Percentiles rank a stretch among this genome's conserved stretches.
These are phyloP conservation scores for Amphimallon solstitiale DNA, from an alignment of 2,888 invertebrate genomes.

Conservation along the genomic window DNA sequence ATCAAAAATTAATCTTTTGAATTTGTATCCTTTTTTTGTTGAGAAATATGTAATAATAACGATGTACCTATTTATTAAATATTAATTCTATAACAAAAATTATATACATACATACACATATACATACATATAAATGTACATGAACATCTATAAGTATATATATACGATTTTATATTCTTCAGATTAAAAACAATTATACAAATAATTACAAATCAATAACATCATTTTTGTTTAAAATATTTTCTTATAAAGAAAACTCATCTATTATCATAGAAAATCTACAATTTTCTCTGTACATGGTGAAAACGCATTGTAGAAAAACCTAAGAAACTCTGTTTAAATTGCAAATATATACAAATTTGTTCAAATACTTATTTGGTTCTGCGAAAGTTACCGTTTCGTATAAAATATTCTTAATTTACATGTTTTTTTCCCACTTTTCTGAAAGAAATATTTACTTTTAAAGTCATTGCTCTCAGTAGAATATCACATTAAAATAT, in stretches of 20 bases:
- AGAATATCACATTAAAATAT: slow-evolving; percentile 32
- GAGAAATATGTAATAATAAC: slow-evolving; percentile 43
- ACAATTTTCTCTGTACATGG: slow-evolving; percentile 50
- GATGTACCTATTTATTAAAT: slow-evolving; percentile 54
- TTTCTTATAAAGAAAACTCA: slow-evolving; percentile 62
- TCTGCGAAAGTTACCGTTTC: slow-evolving; percentile 38
- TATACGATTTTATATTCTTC: slow-evolving; percentile 29
- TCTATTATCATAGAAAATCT: slow-evolving; percentile 59
- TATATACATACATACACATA: slow-evolving; percentile 52
- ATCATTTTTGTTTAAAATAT: slow-evolving; percentile 56
- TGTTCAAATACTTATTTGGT: slow-evolving; percentile 41
- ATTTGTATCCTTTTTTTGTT: slow-evolving; percentile 36
- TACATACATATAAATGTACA: slow-evolving; percentile 54
- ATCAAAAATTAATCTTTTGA: slow-evolving; percentile 42
- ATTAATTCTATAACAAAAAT: slow-evolving; percentile 62
- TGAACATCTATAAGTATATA: slow-evolving; percentile 44
- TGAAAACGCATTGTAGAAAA: slow-evolving; percentile 42
- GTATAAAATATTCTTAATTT: slow-evolving; percentile 36
- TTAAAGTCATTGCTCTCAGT: slow-evolving; percentile 30
- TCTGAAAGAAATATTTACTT: slow-evolving; percentile 26
- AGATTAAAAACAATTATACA: slow-evolving; percentile 61
- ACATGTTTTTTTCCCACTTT: slow-evolving; percentile 25
- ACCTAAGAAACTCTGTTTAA: slow-evolving; percentile 39
- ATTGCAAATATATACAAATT: slow-evolving; percentile 42
- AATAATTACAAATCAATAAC: slow-evolving; percentile 62